Evolutionary conservation across 2,113 vertebrate genomes (phyloP).

Genomic region (Aptenodytes forsteri): DNA sequence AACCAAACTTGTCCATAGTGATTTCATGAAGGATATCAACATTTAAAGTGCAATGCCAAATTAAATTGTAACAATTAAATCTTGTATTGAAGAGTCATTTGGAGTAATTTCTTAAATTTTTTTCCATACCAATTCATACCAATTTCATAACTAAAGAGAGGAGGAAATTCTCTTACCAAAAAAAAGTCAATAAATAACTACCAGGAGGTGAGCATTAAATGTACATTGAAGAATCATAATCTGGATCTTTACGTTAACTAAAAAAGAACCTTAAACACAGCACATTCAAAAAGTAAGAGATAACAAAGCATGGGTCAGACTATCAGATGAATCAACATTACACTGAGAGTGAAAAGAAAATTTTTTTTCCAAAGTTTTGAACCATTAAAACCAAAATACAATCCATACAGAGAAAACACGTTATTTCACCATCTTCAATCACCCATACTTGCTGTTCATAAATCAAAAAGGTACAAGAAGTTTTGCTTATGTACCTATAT

Average conservation of each 20-base stretch:
- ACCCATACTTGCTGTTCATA: background rate
- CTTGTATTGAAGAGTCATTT: background rate
- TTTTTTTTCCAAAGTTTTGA: background rate
- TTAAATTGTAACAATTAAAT: background rate
- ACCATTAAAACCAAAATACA: background rate
- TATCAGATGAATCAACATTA: background rate
- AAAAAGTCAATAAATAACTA: background rate
- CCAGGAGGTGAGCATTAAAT: background rate
- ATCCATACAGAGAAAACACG: background rate
- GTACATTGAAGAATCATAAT: background rate
- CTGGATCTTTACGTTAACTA: background rate
- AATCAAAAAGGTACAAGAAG: background rate
- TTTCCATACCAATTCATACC: background rate
- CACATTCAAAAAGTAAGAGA: background rate
- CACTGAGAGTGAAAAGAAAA: background rate
- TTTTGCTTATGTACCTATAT: background rate
- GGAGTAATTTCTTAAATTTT: background rate
- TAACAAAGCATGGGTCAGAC: background rate
- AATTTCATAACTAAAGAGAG: background rate
- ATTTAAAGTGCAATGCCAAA: background rate
- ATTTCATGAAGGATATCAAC: background rate
- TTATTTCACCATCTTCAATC: background rate
- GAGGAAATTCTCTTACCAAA: background rate
- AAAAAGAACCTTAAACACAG: background rate
- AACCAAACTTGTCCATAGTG: background rate